Evolutionary conservation across 2,888 invertebrate genomes (phyloP).

Genomic region (Physocephala rufipes): DNA sequence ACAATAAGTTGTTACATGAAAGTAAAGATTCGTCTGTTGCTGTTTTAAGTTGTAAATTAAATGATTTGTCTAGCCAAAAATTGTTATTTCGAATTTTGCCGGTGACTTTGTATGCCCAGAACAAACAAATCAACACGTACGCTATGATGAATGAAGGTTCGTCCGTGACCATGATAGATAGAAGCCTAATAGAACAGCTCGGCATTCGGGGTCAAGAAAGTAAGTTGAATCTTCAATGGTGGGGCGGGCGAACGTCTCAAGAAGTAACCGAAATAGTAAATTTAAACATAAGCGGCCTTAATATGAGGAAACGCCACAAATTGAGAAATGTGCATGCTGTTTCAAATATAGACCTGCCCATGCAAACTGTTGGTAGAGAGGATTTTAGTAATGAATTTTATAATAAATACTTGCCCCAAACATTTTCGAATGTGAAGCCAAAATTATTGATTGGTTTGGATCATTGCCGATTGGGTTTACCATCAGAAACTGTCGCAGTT

Average conservation of each 20-base stretch:
- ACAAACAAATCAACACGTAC: slow-evolving; percentile 13
- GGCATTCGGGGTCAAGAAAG: slow-evolving; percentile 31
- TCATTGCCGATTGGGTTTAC: slow-evolving; percentile 36
- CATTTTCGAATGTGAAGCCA: slow-evolving; percentile 31
- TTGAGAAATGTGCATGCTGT: slow-evolving; percentile 30
- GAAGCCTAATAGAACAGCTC: slow-evolving; percentile 25
- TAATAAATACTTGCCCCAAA: slow-evolving; percentile 15
- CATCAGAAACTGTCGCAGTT: slow-evolving; percentile 24
- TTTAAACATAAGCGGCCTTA: slow-evolving; percentile 31
- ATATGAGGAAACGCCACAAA: slow-evolving; percentile 23
- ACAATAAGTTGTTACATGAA: neutral
- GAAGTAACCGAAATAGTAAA: slow-evolving; percentile 24
- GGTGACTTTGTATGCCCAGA: slow-evolving; percentile 34
- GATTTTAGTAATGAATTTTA: slow-evolving; percentile 28
- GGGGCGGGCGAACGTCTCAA: slow-evolving; percentile 22
- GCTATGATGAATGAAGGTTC: slow-evolving; percentile 39
- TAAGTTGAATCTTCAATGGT: slow-evolving; percentile 37
- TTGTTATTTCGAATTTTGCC: slow-evolving; percentile 36
- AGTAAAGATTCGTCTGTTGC: neutral
- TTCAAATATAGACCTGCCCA: slow-evolving; percentile 28
- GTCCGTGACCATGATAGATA: slow-evolving; percentile 40
- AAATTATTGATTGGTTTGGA: slow-evolving; percentile 34
- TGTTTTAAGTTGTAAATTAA: slow-evolving; percentile 20
- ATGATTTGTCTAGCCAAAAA: neutral
- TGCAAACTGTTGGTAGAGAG: slow-evolving; percentile 36